Base-by-base conservation (phyloP, 2,797 vertebrate species). In the Sebastes alutus region DNA sequence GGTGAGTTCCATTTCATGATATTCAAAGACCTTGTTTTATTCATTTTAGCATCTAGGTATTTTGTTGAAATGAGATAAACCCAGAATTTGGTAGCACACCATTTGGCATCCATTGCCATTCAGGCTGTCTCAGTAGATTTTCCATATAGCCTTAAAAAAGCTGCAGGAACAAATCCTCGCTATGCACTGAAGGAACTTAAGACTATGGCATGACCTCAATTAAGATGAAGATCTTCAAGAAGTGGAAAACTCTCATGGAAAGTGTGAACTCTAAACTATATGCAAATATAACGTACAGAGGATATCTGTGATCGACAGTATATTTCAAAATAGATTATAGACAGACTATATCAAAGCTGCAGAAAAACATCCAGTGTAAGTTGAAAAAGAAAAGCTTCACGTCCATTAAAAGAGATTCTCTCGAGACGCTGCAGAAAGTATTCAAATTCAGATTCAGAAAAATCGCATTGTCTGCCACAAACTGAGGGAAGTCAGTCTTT, bases 171-270 rank as follows among this genome's bases (percentile, higher is more conserved):
- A 77, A 66, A 60, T 72, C 64, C 46, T 61, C n/a, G 7, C 52
- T 66, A 38, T 46, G 35, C 59, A 58, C 30, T 22, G 38, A 60
- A 20, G 52, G 38, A 79, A 78, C 70, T 38, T 65, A 18, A 56
- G 75, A 65, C 52, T 46, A 56, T 75, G 76, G 76, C 74, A 73
- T 69, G 79, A 85, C 75, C 77, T 87, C 81, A 78, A 82, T 87
- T 87, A 81, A 69, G 72, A 89, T 85, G 18, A 72, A 75, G 42
- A 89, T 79, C 79, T 85, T 29, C n/a, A 70, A 55, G 59, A 78
- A 80, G 80, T 61, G 32, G 29, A 58, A 69, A 83, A 70, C 60
- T 56, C 62, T 63, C 46, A 30, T 8, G 29, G 46, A 69, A 73
- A 81, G 59, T 63, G 30, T 70, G 60, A 77, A 56, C 73, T 77